Conservation (phyloP, 1,140 invertebrate species). For the Caenorhabditis latens region DNA sequence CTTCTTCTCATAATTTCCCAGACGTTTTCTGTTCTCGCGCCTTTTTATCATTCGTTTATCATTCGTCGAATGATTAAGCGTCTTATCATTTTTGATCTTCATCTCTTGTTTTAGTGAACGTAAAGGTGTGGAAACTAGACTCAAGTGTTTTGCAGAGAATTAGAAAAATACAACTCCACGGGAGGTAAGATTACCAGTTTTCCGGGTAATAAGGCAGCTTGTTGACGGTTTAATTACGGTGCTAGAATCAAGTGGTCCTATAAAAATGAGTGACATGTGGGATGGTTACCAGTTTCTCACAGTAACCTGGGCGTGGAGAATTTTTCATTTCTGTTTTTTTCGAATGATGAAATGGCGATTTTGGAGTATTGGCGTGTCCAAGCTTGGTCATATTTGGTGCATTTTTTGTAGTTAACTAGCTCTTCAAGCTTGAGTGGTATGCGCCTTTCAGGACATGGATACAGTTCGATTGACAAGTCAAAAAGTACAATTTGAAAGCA, state of each 20-base stretch:
- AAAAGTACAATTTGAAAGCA: too few species aligned
- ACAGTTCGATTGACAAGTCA: too few species aligned
- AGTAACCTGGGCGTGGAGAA: not conserved
- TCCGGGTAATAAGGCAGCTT: constrained; percentile 6
- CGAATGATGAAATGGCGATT: too few species aligned
- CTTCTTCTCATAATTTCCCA: not conserved
- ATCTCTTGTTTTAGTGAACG: not conserved
- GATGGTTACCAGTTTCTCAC: not conserved
- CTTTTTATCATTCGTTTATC: constrained; percentile 44
- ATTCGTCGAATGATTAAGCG: constrained; percentile 2
- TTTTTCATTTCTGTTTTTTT: not conserved
- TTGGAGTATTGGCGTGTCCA: too few species aligned
- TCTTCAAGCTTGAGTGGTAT: too few species aligned
- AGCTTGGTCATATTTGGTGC: too few species aligned
- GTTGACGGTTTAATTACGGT: constrained; percentile 10
- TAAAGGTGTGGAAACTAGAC: not conserved
- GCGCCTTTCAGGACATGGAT: too few species aligned
- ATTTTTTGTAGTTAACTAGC: too few species aligned
- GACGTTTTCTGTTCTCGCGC: constrained; percentile 31
- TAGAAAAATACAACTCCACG: not conserved
- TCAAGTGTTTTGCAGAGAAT: not conserved
- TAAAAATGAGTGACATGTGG: not conserved
- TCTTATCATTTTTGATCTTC: constrained; percentile 18
- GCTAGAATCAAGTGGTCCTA: not conserved
- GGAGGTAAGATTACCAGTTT: constrained; percentile 42